Base-by-base conservation (phyloP, 2,797 vertebrate genomes). In the Acipenser oxyrinchus region DNA sequence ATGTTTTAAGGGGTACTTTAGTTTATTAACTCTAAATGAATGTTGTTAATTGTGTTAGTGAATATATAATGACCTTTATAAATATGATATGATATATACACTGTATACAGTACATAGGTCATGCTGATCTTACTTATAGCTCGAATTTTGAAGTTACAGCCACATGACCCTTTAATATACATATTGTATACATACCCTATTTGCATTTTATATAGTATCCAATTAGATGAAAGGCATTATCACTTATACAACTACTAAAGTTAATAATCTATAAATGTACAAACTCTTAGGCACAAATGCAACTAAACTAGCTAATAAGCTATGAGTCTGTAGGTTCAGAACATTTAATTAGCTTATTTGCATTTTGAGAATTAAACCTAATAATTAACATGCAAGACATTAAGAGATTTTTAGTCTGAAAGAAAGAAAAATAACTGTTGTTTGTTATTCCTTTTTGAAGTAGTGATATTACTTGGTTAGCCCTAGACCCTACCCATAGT, bases 311-410 rank as follows among this genome's bases (percentile, higher is more conserved):
- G 82, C 85, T 87, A 87, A 87, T 89, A 80, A 83, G 77, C 77
- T 73, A 72, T 84, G 85, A 87, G 88, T 90, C 84, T 86, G 84
- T 87, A 87, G 85, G 70, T 87, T 86, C 76, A 78, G 82, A 76
- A 85, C 76, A 83, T 84, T 84, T 89, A 89, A 88, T 88, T 75
- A 86, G 75, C 78, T 85, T 66, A 89, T 89, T 89, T 86, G 77
- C 86, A 89, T 89, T 87, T 88, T 79, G 71, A 75, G 76, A 88
- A 86, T 88, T 82, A 84, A 88, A 86, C 78, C 83, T 82, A 73
- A 86, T 82, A 82, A 87, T 87, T 88, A 90, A 79, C 75, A 72
- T 15, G 71, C 74, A 81, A 88, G 86, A 78, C 74, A 79, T 87
- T 37, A 37, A 37, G 37, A 37, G 37, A 37, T 37, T 5, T 84